Percentiles rank a stretch among this genome's conserved stretches.
phyloP scores from a whole-genome alignment of 2,888 invertebrate genomes.

The Philhelius pedissequus region DNA sequence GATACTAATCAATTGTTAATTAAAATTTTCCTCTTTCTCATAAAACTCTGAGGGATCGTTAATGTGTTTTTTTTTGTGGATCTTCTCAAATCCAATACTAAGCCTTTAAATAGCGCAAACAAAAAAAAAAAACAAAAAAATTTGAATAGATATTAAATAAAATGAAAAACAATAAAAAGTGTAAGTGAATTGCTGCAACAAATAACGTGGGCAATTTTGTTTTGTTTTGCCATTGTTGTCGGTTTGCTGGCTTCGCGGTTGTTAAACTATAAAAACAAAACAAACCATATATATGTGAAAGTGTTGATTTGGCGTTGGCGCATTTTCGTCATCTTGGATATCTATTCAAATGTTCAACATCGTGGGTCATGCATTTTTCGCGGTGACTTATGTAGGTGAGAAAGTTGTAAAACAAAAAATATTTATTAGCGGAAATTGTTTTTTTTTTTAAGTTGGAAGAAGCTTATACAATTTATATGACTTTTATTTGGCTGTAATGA shows the following conservation, averaged over 20 bases:
- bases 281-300: slow-evolving; percentile 13
- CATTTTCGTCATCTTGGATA: neutral
- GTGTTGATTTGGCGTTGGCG: slow-evolving; percentile 10
- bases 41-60: neutral
- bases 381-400: slow-evolving; percentile 20
- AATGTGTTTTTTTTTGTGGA: neutral
- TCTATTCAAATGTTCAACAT: slow-evolving; percentile 1
- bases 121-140: no score
- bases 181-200: slow-evolving; percentile 8
- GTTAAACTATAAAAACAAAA: neutral
- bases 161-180: neutral
- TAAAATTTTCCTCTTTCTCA: neutral
- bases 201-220: neutral
- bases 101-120: neutral
- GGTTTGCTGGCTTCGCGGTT: neutral
- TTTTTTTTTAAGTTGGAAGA: neutral
- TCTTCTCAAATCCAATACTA: neutral
- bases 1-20: neutral
- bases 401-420: slow-evolving; percentile 29
- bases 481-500: neutral
- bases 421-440: slow-evolving; percentile 8
- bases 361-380: neutral
- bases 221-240: neutral
- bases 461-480: neutral
- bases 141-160: neutral